Evolutionary conservation across 2,797 vertebrate species (phyloP).

Genomic region (Cossypha dichroa): DNA sequence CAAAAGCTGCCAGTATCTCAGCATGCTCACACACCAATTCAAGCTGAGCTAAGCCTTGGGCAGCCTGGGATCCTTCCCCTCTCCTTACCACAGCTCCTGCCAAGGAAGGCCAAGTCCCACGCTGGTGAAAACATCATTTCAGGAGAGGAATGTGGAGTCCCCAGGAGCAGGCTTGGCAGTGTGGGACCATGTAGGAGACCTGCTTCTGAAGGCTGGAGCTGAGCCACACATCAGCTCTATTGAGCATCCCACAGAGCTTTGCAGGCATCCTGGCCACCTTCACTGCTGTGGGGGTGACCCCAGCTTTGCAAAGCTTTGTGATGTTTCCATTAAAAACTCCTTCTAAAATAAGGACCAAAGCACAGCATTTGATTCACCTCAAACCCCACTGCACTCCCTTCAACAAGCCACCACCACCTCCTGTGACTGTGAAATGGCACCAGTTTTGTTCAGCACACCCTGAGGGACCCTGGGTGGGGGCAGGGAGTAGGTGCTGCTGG

Average conservation of each 20-base stretch:
- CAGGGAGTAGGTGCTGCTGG: not conserved
- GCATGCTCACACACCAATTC: not conserved
- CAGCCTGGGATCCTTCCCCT: not conserved
- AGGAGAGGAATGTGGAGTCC: not conserved
- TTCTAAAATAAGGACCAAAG: not conserved
- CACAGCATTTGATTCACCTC: not conserved
- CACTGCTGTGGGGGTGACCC: fast-evolving
- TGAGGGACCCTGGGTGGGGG: fast-evolving
- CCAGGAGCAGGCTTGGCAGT: not conserved
- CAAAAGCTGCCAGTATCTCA: not conserved
- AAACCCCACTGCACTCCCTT: not conserved
- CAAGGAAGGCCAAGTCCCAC: fast-evolving
- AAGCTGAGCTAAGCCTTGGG: not conserved
- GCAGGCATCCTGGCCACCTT: not conserved
- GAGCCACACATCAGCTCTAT: not conserved
- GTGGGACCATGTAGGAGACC: not conserved
- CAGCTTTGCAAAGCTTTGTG: not conserved
- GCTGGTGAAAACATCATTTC: fast-evolving
- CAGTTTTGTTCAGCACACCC: not conserved
- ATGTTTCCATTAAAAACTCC: not conserved
- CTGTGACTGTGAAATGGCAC: not conserved
- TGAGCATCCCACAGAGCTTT: not conserved
- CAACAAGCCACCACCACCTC: not conserved
- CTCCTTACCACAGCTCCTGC: not conserved
- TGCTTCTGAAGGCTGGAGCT: not conserved